Percentiles rank a stretch among this genome's conserved stretches.
phyloP scores from a whole-genome alignment of 2,888 invertebrate genomes.

The Eupithecia abbreviata region DNA sequence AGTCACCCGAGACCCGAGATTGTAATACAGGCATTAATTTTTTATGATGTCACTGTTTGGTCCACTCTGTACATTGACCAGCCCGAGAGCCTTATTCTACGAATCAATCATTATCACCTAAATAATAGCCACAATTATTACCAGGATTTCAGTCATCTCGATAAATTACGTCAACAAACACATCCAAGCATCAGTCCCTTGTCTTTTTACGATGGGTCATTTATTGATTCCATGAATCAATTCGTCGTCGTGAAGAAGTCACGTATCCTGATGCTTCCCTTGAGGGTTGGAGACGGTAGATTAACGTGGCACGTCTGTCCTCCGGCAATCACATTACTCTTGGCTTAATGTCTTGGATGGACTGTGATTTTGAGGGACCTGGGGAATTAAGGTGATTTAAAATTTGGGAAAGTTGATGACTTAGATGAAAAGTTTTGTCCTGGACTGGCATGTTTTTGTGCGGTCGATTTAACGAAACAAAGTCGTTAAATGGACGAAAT shows the following conservation, averaged over 20 bases:
- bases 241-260: conserved; percentile 66
- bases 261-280: conserved; percentile 71
- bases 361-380: conserved; percentile 54
- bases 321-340: conserved; percentile 76
- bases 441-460: neutral
- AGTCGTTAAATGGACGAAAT: too few relatives aligned
- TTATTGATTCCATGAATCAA: conserved; percentile 55
- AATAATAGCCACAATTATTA: neutral
- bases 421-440: neutral
- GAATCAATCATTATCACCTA: neutral
- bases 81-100: too few relatives aligned
- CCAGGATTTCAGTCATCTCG: neutral
- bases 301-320: conserved; percentile 77
- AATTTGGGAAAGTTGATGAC: neutral
- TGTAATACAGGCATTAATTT: too few relatives aligned
- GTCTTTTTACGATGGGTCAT: conserved; percentile 38
- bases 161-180: conserved; percentile 6
- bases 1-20: too few relatives aligned
- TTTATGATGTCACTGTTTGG: too few relatives aligned
- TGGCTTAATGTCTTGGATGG: conserved; percentile 68
- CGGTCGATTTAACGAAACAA: too few relatives aligned
- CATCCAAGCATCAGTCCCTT: conserved; percentile 2
- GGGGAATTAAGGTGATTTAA: neutral
- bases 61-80: too few relatives aligned
- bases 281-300: conserved; percentile 73